Evolutionary conservation across 2,113 vertebrate species (phyloP), one percentile per base, ranked within the genome.

Genomic region (Hemichromis elongatus): DNA sequence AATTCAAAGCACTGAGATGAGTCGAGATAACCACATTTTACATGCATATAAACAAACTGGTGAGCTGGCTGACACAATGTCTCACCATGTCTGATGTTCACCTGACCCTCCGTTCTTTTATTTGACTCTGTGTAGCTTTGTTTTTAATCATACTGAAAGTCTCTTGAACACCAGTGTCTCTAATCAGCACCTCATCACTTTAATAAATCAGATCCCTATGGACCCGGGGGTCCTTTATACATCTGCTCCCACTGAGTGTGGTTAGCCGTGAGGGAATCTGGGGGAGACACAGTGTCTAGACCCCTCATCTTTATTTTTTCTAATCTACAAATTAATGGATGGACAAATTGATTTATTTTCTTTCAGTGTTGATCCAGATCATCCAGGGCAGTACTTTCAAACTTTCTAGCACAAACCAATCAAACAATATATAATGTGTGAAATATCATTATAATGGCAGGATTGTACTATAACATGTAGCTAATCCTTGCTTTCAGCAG

Each of bases 111-210:
- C 14, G 7, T 19, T 66, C 47, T 56, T 83, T 78, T 28, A 42
- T 50, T 79, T 59, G 13, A 42, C 16, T 86, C 21, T 7, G 12
- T 13, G 16, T 47, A 42, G 3, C 28, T 59, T 50, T 21, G 19
- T 90, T 90, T 94, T 92, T 94, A 92, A 96, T 96, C 93, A 92
- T 47, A 24, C 61, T 61, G 63, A 93, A 84, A 92, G 92, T 91
- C 79, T 84, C 66, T 84, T 30, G 10, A 50, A 28, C 88, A 83
- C 9, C 75, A 30, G 50, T 9, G 6, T 66, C 28, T 79, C 56
- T 59, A 90, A 93, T 93, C 86, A 92, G 81, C 26, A 79, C 35
- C 37, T 73, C 61, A 59, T 61, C 12, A 7, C 86, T 92, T 93
- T 86, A 88, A 95, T 95, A 86, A 77, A 35, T 35, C 5, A 14